A percentile compares a stretch with the other conserved stretches of the same genome.
These are phyloP conservation scores for Drepana falcataria DNA, from an alignment of 2,888 invertebrate genomes.

Conservation along the genomic window DNA sequence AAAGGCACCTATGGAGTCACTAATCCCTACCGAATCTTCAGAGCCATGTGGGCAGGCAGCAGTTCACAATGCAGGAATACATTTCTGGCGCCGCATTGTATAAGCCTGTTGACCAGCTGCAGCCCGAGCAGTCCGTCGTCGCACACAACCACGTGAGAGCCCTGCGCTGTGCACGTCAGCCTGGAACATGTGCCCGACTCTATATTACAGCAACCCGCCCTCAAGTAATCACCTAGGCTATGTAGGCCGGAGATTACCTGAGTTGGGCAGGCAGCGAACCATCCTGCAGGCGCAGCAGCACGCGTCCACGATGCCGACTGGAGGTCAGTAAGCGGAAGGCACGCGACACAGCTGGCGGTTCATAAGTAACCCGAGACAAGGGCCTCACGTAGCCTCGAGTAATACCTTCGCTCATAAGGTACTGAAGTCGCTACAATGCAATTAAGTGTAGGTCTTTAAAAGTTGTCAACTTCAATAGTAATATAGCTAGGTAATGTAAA, in stretches of 20 bases:
- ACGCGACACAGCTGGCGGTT: slow-evolving; percentile 28
- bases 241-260: not conserved
- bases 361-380: slow-evolving; percentile 40
- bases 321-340: slow-evolving; percentile 45
- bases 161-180: not conserved
- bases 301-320: slow-evolving; percentile 48
- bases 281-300: slow-evolving; percentile 32
- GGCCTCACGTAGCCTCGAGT: slow-evolving; percentile 48
- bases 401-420: slow-evolving; percentile 46
- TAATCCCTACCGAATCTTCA: slow-evolving; percentile 24
- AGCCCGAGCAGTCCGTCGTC: slow-evolving; percentile 29
- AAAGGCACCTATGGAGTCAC: too few relatives aligned
- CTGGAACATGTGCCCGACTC: not conserved
- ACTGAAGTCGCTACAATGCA: slow-evolving; percentile 32
- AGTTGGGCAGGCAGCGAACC: slow-evolving; percentile 2
- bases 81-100: slow-evolving; percentile 38
- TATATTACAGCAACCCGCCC: too few relatives aligned
- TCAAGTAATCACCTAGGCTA: too few relatives aligned
- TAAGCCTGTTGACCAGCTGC: slow-evolving; percentile 31
- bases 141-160: slow-evolving; percentile 25
- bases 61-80: slow-evolving; percentile 23
- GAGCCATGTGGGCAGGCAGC: slow-evolving; percentile 13
- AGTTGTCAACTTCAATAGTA: not conserved
- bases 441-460: not conserved
- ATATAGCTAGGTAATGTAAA: not conserved